A percentile compares a stretch with the other conserved stretches of the same genome.
phyloP scores from a whole-genome alignment of 2,797 vertebrate species.

The Acanthurus tractus region DNA sequence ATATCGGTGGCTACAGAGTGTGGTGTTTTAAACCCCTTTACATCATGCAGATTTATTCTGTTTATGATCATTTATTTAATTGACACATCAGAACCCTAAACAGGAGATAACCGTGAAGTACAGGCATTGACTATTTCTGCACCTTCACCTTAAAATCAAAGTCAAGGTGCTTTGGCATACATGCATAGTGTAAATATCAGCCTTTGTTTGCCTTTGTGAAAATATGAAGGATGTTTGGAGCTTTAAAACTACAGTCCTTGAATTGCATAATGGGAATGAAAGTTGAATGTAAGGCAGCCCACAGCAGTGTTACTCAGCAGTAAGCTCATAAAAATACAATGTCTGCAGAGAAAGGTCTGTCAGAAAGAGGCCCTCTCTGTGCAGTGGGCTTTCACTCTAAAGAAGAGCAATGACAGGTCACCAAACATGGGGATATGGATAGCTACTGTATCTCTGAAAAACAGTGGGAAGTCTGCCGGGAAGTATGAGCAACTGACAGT shows the following conservation, averaged over 20 bases:
- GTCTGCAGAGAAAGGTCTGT: conserved; percentile 50
- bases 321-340: conserved; percentile 44
- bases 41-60: conserved; percentile 61
- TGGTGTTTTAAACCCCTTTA: conserved; percentile 75
- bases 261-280: conserved; percentile 30
- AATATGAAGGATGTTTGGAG: conserved; percentile 3
- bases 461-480: conserved; percentile 19
- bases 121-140: conserved; percentile 9
- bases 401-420: conserved; percentile 63
- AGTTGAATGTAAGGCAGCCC: conserved; percentile 28
- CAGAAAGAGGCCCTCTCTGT: conserved; percentile 45
- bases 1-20: conserved; percentile 74
- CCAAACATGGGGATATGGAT: conserved; percentile 41
- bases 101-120: conserved; percentile 30
- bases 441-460: conserved; percentile 52
- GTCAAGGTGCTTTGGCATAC: not conserved
- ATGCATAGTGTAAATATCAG: conserved; percentile 2
- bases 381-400: conserved; percentile 46
- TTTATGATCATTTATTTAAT: conserved; percentile 54
- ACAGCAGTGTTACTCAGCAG: conserved; percentile 23
- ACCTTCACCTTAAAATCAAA: not conserved
- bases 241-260: conserved; percentile 19
- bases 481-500: conserved; percentile 52
- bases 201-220: conserved; percentile 13
- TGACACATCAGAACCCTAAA: conserved; percentile 44